These are phyloP conservation scores for Neodiprion virginianus DNA, from an alignment of 1,140 invertebrate species.

Conservation along the genomic window DNA sequence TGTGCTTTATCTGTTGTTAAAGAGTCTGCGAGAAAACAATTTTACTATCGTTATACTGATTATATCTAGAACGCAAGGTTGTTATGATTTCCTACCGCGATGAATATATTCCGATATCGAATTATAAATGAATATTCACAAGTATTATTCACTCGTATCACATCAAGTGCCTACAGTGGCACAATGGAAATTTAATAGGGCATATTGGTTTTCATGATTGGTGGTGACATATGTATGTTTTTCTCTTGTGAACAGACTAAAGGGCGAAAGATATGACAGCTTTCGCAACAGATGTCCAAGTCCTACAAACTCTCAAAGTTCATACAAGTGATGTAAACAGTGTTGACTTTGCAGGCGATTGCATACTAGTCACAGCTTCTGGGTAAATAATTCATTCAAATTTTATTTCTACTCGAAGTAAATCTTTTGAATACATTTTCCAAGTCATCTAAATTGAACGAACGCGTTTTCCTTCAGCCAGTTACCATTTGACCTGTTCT, in stretches of 20 bases:
- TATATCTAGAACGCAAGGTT: not conserved
- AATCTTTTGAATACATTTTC: not conserved
- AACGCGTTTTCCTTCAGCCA: not conserved
- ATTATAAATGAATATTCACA: not conserved
- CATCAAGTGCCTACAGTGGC: not conserved
- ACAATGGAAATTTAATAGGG: not conserved
- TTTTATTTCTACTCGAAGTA: not conserved
- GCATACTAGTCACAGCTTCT: constrained; percentile 67
- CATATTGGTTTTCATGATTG: not conserved
- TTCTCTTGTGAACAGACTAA: not conserved
- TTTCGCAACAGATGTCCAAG: constrained; percentile 46
- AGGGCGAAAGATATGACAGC: constrained; percentile 9
- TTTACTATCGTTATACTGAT: not conserved
- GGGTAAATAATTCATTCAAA: constrained; percentile 57
- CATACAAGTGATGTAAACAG: constrained; percentile 73
- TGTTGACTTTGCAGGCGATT: constrained; percentile 69
- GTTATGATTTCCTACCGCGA: not conserved
- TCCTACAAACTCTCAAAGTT: constrained; percentile 62
- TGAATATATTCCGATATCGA: not conserved
- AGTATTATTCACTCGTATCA: not conserved
- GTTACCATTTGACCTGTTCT: not conserved
- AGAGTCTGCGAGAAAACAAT: not conserved
- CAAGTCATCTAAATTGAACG: not conserved
- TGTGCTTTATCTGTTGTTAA: not conserved
- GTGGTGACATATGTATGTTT: not conserved